These are phyloP conservation scores for Microchrysa polita DNA, from an alignment of 2,888 invertebrate species.

Conservation along the genomic window DNA sequence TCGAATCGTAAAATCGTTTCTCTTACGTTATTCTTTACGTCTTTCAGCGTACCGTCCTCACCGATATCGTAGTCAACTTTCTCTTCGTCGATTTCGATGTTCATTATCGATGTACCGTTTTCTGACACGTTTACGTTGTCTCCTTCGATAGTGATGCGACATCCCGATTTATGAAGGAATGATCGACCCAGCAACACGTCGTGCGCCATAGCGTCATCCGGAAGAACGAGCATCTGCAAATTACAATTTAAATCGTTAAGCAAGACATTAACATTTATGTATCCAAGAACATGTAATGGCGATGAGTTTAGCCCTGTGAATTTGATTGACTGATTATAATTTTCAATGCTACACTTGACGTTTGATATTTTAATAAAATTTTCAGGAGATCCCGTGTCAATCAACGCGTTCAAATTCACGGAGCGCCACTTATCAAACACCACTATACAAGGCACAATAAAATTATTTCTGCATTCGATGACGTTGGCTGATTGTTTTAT, in stretches of 20 bases:
- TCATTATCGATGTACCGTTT: background rate
- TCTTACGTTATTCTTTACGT: background rate
- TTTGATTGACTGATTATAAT: background rate
- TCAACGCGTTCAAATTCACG: background rate
- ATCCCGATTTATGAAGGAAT: background rate
- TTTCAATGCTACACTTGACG: background rate
- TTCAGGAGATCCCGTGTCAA: background rate
- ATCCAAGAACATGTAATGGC: background rate
- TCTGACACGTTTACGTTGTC: background rate
- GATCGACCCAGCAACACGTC: slow-evolving; percentile 5
- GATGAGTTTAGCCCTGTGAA: background rate
- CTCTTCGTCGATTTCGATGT: background rate
- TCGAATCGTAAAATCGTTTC: background rate
- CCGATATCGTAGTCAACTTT: background rate
- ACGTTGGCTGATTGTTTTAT: background rate
- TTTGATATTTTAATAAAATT: background rate
- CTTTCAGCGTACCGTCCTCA: background rate
- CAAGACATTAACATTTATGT: background rate
- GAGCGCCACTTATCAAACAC: background rate
- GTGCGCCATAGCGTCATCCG: background rate
- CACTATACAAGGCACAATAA: background rate
- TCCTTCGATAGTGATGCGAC: background rate
- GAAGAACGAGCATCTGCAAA: background rate
- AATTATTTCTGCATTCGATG: background rate
- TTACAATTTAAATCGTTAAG: background rate